These are phyloP conservation scores for Tinea semifulvella DNA, from an alignment of 2,888 invertebrate genomes.

Conservation along the genomic window DNA sequence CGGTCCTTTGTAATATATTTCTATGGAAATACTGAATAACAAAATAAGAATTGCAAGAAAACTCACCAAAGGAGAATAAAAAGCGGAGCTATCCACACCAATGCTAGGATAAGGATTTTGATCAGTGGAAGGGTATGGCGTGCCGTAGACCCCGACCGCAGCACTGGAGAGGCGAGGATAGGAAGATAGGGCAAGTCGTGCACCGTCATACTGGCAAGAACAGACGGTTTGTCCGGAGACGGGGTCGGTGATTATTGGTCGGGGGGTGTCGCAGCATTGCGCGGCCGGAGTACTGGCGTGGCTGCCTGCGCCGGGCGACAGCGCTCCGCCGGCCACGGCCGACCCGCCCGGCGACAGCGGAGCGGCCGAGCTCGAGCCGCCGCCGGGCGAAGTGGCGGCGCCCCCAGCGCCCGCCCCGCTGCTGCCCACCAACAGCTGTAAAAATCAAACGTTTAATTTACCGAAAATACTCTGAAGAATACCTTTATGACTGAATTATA, in stretches of 20 bases:
- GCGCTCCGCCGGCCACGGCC: conserved; percentile 65
- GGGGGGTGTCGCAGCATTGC: conserved; percentile 89
- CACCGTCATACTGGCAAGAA: conserved; percentile 93
- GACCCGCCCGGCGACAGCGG: conserved; percentile 80
- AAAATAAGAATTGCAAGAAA: too few relatives aligned
- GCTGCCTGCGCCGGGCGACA: conserved; percentile 67
- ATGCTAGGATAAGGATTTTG: conserved; percentile 94
- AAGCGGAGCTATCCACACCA: conserved; percentile 92
- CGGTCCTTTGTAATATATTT: too few relatives aligned
- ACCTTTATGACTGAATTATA: too few relatives aligned
- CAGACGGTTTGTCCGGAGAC: conserved; percentile 93
- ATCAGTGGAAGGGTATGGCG: conserved; percentile 89
- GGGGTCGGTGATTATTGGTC: conserved; percentile 92
- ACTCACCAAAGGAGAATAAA: conserved; percentile 95
- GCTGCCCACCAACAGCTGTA: conserved; percentile 77
- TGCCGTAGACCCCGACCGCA: conserved; percentile 83
- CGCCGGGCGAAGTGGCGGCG: conserved; percentile 78
- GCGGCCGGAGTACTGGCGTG: conserved; percentile 62
- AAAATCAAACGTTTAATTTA: too few relatives aligned
- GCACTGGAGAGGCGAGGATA: conserved; percentile 83
- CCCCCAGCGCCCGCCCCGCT: conserved; percentile 78
- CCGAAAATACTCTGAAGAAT: too few relatives aligned
- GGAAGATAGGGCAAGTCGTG: conserved; percentile 80
- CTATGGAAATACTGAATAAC: too few relatives aligned
- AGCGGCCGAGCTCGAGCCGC: conserved; percentile 75